Percentiles rank a stretch among this genome's conserved stretches.
Evolutionary conservation across 2,888 invertebrate species (phyloP).

Genomic region (Tyria jacobaeae): DNA sequence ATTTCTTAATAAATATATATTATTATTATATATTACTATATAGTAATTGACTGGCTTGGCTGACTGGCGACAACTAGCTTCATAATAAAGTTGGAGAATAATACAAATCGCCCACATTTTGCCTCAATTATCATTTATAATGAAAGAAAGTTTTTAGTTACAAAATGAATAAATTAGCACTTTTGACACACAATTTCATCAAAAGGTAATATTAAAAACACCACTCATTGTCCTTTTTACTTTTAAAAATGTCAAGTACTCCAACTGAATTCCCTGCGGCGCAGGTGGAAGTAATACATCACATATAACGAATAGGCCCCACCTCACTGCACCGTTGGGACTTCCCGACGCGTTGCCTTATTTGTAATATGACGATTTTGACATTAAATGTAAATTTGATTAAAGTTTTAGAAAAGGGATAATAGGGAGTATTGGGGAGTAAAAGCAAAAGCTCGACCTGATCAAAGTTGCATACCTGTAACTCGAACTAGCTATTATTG

Average conservation of each 20-base stretch:
- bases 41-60: not conserved
- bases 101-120: too few relatives aligned
- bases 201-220: not conserved
- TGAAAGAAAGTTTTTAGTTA: too few relatives aligned
- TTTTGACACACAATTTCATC: not conserved
- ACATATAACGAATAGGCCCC: constrained; percentile 12
- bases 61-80: not conserved
- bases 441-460: too few relatives aligned
- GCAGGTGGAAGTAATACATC: constrained; percentile 9
- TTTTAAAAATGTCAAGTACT: not conserved
- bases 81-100: too few relatives aligned
- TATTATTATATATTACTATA: too few relatives aligned
- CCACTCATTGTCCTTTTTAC: not conserved
- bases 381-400: not conserved
- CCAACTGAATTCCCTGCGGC: not conserved
- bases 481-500: too few relatives aligned
- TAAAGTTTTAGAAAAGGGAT: too few relatives aligned
- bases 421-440: too few relatives aligned
- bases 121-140: too few relatives aligned
- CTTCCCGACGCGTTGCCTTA: not conserved
- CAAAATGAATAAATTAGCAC: not conserved
- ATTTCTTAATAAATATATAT: too few relatives aligned
- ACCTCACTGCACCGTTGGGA: not conserved
- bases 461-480: too few relatives aligned
- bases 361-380: not conserved